Evolutionary conservation across 2,113 vertebrate genomes (phyloP).

Genomic region (Poeciliopsis occidentalis): DNA sequence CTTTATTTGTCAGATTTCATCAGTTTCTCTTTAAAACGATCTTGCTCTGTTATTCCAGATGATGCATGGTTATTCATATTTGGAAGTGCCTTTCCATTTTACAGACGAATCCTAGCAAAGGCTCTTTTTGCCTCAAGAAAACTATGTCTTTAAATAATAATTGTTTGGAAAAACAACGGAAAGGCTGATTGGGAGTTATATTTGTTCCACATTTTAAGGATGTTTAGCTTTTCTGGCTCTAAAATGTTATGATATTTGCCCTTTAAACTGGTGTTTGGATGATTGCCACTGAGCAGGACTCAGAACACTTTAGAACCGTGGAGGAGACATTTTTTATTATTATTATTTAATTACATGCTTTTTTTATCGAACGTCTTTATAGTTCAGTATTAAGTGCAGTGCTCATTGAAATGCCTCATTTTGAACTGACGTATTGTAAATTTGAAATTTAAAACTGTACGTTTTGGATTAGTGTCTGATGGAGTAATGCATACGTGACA

Average conservation of each 20-base stretch:
- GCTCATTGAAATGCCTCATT: slow-evolving; percentile 72
- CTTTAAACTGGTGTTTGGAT: slow-evolving; percentile 52
- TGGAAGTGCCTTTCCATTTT: neutral
- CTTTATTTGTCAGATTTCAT: neutral
- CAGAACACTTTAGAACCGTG: slow-evolving; percentile 61
- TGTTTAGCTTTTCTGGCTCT: neutral
- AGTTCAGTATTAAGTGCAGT: slow-evolving; percentile 62
- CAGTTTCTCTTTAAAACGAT: neutral
- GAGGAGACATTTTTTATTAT: slow-evolving; percentile 30
- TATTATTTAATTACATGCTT: slow-evolving; percentile 15
- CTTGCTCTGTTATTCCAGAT: neutral
- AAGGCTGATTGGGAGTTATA: neutral
- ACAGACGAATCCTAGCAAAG: neutral
- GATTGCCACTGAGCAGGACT: slow-evolving; percentile 74
- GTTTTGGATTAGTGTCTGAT: slow-evolving; percentile 89
- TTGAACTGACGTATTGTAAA: slow-evolving; percentile 84
- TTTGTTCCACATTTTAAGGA: neutral
- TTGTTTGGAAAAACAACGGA: neutral
- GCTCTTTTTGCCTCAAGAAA: neutral
- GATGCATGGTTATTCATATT: neutral
- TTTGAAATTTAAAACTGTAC: slow-evolving; percentile 85
- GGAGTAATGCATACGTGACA: slow-evolving; percentile 88
- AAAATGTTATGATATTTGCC: neutral
- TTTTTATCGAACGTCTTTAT: slow-evolving; percentile 41
- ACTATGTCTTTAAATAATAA: neutral